These are phyloP conservation scores for Drosophila putrida DNA, from an alignment of 2,888 invertebrate species.

Conservation along the genomic window DNA sequence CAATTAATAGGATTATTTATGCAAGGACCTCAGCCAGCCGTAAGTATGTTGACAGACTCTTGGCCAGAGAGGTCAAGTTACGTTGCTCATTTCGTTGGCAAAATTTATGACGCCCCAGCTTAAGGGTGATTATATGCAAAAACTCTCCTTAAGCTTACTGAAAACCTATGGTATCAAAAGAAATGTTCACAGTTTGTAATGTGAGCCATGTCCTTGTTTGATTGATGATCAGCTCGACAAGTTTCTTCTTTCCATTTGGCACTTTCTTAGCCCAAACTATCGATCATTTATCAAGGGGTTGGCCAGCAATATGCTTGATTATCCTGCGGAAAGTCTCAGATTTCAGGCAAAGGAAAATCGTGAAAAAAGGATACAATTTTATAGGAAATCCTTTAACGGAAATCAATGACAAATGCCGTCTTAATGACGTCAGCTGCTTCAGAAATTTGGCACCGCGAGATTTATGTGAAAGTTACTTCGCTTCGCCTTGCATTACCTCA, in stretches of 20 bases:
- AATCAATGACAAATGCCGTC: slow-evolving; percentile 72
- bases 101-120: slow-evolving; percentile 3
- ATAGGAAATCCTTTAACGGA: slow-evolving; percentile 65
- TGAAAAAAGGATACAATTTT: slow-evolving; percentile 56
- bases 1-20: slow-evolving; percentile 81
- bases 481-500: background rate
- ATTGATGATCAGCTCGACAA: slow-evolving; percentile 48
- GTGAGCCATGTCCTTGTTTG: slow-evolving; percentile 27
- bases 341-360: slow-evolving; percentile 50
- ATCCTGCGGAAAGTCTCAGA: slow-evolving; percentile 60
- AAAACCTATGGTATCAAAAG: background rate
- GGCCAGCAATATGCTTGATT: slow-evolving; percentile 5
- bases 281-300: slow-evolving; percentile 51
- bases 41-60: slow-evolving; percentile 72
- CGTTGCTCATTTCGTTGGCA: slow-evolving; percentile 53
- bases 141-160: background rate
- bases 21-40: slow-evolving; percentile 46
- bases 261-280: slow-evolving; percentile 36
- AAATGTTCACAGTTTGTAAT: slow-evolving; percentile 39
- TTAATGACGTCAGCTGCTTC: slow-evolving; percentile 74
- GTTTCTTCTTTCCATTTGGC: slow-evolving; percentile 25
- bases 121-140: slow-evolving; percentile 12
- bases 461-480: slow-evolving; percentile 68
- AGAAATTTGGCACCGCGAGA: slow-evolving; percentile 47
- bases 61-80: slow-evolving; percentile 67